Conservation (phyloP, 2,113 vertebrate species). For the Laticauda laticaudata region DNA sequence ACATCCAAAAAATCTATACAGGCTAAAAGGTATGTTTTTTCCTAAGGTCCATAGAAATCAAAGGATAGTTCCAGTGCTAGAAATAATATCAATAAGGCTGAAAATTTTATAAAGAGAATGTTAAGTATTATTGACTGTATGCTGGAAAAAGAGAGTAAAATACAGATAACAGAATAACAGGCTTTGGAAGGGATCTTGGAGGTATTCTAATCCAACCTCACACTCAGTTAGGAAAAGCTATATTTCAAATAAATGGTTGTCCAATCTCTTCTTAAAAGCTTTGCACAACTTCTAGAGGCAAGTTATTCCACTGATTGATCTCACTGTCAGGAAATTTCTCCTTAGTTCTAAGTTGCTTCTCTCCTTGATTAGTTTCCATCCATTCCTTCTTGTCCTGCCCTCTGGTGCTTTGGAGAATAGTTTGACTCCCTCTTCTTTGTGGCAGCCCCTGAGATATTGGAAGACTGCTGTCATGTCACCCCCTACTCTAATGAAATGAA, state of each 20-base stretch:
- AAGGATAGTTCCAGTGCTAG: background rate
- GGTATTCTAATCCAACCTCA: too few species aligned
- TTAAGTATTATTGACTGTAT: background rate
- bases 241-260: background rate
- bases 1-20: background rate
- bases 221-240: background rate
- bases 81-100: background rate
- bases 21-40: background rate
- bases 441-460: background rate
- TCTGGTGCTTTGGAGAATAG: background rate
- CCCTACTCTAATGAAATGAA: background rate
- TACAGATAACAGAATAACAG: background rate
- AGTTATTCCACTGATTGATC: background rate
- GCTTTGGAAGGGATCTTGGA: background rate
- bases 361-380: background rate
- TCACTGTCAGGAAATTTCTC: background rate
- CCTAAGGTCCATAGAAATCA: background rate
- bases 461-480: background rate
- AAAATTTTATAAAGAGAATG: background rate
- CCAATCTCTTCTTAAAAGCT: background rate
- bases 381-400: background rate
- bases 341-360: background rate
- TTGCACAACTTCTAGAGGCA: background rate
- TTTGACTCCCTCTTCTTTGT: background rate
- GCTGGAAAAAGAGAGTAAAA: background rate